Evolutionary conservation across 2,888 invertebrate genomes (phyloP), one percentile per base, ranked within the genome.

Genomic region (Bellardia bayeri): DNA sequence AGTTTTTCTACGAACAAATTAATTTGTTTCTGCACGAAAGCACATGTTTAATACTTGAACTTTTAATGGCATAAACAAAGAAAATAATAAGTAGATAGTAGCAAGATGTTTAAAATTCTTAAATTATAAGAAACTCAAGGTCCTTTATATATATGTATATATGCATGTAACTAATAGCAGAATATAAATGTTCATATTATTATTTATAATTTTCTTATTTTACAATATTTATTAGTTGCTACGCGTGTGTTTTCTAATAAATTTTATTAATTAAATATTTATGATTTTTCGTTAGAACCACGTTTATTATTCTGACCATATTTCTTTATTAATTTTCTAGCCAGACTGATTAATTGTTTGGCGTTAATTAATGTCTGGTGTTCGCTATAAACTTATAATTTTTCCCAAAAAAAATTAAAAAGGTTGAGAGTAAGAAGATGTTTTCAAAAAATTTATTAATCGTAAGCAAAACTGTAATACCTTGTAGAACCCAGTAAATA

Each of bases 301-400:
- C n/a, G n/a, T 33, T 61, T 58, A 14, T 33, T 33, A 0, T 56
- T 72, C 3, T 3, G n/a, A 30, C 2, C 45, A 66, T 74, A 56
- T 8, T 51, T 81, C 63, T 72, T 42, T 9, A 66, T 74, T 74
- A 58, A 82, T 66, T 74, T 82, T 66, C 37, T n/a, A 51, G 7
- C 54, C 82, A 82, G 82, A 68, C 82, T 68, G 33, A 75, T 68
- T 82, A 58, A 75, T 75, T 56, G 68, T 9, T 4, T 58, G 40
- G 61, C 42, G n/a, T 42, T 74, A 64, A 74, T 56, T 49, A 56
- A 37, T 56, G 37, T 64, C 33, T 45, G 33, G 23, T 37, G 56
- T 69, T 64, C 30, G 33, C n/a, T 68, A n/a, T 2, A 40, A 14
- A 66, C 54, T 54, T 64, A 54, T 37, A 14, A 16, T 58, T 13